phyloP scores from a whole-genome alignment of 2,797 vertebrate species.

The Poeciliopsis presidionis region DNA sequence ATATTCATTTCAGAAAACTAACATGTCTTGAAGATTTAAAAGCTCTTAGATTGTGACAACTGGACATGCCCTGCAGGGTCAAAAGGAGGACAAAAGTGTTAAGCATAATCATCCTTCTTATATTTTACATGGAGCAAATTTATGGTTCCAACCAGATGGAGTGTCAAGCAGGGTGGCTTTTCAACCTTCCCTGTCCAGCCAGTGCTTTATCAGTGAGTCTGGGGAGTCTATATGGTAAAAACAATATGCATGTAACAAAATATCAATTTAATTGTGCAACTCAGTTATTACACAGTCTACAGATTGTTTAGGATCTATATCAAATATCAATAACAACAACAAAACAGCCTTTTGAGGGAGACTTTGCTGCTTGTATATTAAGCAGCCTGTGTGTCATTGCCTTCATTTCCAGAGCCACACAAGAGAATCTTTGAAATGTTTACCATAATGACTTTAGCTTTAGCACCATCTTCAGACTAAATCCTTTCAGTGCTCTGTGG shows the following conservation, averaged over 20 bases:
- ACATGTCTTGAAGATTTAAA: not conserved
- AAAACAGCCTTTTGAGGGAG: not conserved
- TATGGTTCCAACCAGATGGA: not conserved
- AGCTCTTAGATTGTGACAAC: not conserved
- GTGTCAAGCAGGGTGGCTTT: not conserved
- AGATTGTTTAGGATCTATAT: not conserved
- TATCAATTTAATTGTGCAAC: not conserved
- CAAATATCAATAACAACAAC: not conserved
- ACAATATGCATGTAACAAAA: not conserved
- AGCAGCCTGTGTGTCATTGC: not conserved
- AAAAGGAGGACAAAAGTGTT: not conserved
- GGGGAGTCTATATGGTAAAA: not conserved
- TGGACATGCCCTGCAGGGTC: not conserved
- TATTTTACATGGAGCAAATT: slow-evolving; percentile 8
- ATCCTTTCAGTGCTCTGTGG: slow-evolving; percentile 11
- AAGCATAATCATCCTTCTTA: slow-evolving; percentile 11
- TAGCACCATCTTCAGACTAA: slow-evolving; percentile 10
- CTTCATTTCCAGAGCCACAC: not conserved
- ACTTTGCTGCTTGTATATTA: not conserved
- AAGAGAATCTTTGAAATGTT: not conserved
- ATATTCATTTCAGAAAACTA: slow-evolving; percentile 3
- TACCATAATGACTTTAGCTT: slow-evolving; percentile 21
- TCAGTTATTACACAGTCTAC: not conserved
- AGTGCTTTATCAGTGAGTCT: not conserved
- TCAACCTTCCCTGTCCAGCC: not conserved